Conservation (phyloP, 2,113 vertebrate genomes). For the Bombycilla garrulus region DNA sequence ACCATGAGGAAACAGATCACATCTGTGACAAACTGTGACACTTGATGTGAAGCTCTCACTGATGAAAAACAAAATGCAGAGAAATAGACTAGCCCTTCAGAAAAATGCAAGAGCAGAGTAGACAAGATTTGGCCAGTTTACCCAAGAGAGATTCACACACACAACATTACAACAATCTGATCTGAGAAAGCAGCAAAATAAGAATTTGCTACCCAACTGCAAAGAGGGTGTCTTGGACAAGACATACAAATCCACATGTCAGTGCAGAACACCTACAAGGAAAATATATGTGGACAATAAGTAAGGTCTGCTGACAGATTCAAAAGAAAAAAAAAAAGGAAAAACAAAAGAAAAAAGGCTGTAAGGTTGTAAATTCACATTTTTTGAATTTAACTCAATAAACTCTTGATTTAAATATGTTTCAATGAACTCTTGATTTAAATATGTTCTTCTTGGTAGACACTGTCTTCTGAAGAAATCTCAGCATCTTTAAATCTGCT, state of each 20-base stretch:
- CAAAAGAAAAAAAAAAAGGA: too few relatives aligned
- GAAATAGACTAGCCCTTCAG: not conserved
- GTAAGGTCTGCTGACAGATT: not conserved
- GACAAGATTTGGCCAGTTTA: not conserved
- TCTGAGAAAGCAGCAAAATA: not conserved
- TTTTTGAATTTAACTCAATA: not conserved
- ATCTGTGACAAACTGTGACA: not conserved
- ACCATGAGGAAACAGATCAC: not conserved
- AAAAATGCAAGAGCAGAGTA: not conserved
- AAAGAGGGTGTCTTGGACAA: not conserved
- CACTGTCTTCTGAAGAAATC: not conserved
- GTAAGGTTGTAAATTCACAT: not conserved
- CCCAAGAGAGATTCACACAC: not conserved
- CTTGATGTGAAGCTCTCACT: not conserved
- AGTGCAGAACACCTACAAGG: not conserved
- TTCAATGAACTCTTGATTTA: not conserved
- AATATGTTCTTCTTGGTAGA: not conserved
- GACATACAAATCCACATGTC: not conserved
- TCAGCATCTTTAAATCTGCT: not conserved
- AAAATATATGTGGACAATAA: not conserved
- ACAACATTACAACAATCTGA: not conserved
- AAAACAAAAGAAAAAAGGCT: not conserved
- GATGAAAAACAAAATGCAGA: not conserved
- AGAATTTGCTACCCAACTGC: not conserved
- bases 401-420: not conserved